These are phyloP conservation scores for Naja naja DNA, from an alignment of 2,113 vertebrate genomes.

Conservation along the genomic window DNA sequence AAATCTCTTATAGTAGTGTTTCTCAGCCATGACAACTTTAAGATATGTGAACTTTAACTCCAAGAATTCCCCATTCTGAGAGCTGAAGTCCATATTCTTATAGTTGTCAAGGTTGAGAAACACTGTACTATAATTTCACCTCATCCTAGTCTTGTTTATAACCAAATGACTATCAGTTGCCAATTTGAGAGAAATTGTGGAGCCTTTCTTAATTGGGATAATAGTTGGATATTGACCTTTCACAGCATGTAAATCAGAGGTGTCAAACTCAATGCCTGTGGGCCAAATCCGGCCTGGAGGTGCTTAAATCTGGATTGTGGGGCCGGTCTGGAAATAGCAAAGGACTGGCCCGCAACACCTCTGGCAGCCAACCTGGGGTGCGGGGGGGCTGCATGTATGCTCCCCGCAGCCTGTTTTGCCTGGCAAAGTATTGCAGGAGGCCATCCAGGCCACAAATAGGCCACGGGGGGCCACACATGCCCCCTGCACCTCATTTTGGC, in stretches of 20 bases:
- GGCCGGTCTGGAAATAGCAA: too few relatives aligned
- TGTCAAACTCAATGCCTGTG: too few relatives aligned
- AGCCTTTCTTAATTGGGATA: background rate
- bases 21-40: background rate
- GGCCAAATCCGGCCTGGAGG: too few relatives aligned
- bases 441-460: too few relatives aligned
- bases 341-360: too few relatives aligned
- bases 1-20: background rate
- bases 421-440: too few relatives aligned
- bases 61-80: background rate
- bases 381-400: too few relatives aligned
- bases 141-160: background rate
- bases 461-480: too few relatives aligned
- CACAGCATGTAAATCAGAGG: background rate
- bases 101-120: background rate
- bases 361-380: too few relatives aligned
- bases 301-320: too few relatives aligned
- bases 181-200: background rate
- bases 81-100: background rate
- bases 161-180: background rate
- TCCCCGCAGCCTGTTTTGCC: too few relatives aligned
- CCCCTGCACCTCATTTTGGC: too few relatives aligned
- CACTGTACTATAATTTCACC: background rate
- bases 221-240: background rate
- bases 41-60: background rate